phyloP scores from a whole-genome alignment of 2,888 invertebrate species.

The Tanytarsus gracilentus region DNA sequence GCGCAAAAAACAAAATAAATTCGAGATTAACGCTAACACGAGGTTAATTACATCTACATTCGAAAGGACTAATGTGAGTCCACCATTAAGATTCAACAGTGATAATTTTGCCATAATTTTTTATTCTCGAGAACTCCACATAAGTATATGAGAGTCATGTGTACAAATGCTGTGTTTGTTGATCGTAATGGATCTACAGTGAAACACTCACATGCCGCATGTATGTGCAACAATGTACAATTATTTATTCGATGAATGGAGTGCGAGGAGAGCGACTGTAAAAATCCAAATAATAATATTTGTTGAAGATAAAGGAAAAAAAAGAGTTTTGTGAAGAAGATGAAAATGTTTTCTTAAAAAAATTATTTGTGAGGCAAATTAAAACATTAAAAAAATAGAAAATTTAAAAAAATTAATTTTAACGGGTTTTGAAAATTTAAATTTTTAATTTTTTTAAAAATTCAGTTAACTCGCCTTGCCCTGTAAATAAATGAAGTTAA shows the following conservation, averaged over 20 bases:
- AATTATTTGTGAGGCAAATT: background rate
- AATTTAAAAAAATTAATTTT: no score
- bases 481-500: no score
- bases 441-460: no score
- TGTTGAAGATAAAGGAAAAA: constrained; percentile 4
- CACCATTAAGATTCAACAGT: no score
- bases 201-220: background rate
- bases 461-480: no score
- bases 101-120: constrained; percentile 8
- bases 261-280: background rate
- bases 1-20: no score
- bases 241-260: background rate
- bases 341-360: background rate
- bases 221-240: background rate
- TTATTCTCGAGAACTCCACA: background rate
- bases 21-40: no score
- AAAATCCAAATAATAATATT: constrained; percentile 8
- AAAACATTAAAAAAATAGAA: no score
- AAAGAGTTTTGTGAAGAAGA: no score
- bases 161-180: background rate
- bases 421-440: no score
- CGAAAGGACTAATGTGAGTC: no score
- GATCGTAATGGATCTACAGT: background rate
- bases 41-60: no score
- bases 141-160: background rate